Conservation (phyloP, 2,888 invertebrate species). For the Hypomecis atomaria region DNA sequence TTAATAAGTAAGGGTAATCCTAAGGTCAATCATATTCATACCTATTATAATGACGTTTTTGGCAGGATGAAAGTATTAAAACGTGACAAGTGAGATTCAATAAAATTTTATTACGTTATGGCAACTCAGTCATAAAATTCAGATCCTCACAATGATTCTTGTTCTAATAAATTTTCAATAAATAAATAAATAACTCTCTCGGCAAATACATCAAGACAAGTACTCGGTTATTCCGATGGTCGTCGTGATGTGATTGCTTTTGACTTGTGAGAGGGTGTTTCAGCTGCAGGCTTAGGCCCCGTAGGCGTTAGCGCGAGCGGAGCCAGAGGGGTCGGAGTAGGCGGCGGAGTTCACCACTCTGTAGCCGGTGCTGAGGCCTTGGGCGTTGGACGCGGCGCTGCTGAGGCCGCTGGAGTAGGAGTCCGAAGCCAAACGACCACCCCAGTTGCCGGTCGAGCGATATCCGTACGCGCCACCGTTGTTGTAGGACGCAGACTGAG, state of each 20-base stretch:
- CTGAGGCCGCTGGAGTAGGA: constrained; percentile 63
- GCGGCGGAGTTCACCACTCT: constrained; percentile 65
- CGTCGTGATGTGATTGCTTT: constrained; percentile 77
- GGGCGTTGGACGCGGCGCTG: constrained; percentile 63
- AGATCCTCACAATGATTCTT: constrained; percentile 6
- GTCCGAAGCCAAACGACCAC: constrained; percentile 56
- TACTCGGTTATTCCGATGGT: constrained; percentile 58
- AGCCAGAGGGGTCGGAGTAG: constrained; percentile 60
- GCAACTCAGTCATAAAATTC: constrained; percentile 31
- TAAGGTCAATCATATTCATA: too few relatives aligned
- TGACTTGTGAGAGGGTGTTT: too few relatives aligned
- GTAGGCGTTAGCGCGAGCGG: constrained; percentile 66
- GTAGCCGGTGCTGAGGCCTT: constrained; percentile 59
- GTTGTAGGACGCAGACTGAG: constrained; percentile 47
- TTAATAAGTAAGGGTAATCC: too few relatives aligned
- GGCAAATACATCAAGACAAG: constrained; percentile 81
- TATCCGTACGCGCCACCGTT: constrained; percentile 39
- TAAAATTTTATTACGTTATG: constrained; percentile 28
- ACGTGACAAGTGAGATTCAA: constrained; percentile 4
- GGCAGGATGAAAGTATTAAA: neutral
- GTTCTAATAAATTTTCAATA: constrained; percentile 29
- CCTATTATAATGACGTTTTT: too few relatives aligned
- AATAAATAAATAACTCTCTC: constrained; percentile 54
- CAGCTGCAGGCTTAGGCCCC: constrained; percentile 50
- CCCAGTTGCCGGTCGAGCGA: constrained; percentile 23